Evolutionary conservation across 2,797 vertebrate species (phyloP).

Genomic region (Garrulus glandarius): DNA sequence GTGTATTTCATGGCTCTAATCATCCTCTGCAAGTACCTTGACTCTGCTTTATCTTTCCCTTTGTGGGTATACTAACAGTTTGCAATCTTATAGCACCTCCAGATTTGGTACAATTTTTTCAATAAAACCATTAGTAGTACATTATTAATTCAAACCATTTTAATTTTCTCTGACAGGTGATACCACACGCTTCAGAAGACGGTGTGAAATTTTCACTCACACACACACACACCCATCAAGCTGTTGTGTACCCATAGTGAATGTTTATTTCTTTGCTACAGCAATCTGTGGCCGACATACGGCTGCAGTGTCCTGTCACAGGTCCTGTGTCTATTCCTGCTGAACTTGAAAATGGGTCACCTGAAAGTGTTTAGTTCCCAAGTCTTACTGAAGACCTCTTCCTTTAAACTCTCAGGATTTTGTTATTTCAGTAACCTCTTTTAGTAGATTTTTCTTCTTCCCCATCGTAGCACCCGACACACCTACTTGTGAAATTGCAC

Average conservation of each 20-base stretch:
- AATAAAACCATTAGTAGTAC: not conserved
- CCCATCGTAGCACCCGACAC: too few species aligned
- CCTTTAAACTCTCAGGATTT: not conserved
- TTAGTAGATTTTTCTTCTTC: not conserved
- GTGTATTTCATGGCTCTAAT: not conserved
- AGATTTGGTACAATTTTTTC: not conserved
- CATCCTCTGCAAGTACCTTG: not conserved
- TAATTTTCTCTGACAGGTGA: not conserved
- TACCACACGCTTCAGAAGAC: not conserved
- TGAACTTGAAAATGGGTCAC: not conserved
- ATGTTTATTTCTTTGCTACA: not conserved
- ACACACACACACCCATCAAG: not conserved
- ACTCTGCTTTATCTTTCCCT: not conserved
- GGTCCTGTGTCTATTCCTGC: not conserved
- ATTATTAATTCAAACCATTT: not conserved
- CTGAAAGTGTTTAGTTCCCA: not conserved
- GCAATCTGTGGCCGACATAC: not conserved
- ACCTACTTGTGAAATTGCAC: not conserved
- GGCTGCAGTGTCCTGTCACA: not conserved
- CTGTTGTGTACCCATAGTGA: not conserved
- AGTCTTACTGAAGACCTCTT: not conserved
- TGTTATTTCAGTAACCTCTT: not conserved
- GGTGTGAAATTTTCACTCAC: not conserved
- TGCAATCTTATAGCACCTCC: not conserved
- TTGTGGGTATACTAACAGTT: not conserved